phyloP scores from a whole-genome alignment of 2,113 vertebrate genomes.

The Daphoenositta chrysoptera region DNA sequence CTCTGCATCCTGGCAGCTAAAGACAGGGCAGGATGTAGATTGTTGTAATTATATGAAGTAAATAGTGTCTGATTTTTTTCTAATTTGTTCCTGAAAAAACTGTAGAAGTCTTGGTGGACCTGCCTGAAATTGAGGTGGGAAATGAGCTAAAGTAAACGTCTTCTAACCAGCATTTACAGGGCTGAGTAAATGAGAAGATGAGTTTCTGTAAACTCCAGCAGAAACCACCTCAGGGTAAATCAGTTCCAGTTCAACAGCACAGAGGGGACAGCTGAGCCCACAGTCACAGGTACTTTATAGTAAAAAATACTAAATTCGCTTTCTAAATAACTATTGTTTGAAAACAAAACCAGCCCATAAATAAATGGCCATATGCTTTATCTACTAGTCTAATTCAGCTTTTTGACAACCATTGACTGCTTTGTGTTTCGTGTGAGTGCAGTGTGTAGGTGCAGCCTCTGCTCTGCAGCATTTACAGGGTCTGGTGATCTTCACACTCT shows the following conservation, averaged over 20 bases:
- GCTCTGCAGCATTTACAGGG: background rate
- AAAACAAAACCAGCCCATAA: background rate
- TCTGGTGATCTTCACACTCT: background rate
- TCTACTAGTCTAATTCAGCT: background rate
- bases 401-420: background rate
- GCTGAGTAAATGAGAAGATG: background rate
- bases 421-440: background rate
- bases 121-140: background rate
- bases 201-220: background rate
- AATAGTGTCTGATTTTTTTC: background rate
- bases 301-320: background rate
- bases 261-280: background rate
- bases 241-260: background rate
- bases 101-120: too few species aligned
- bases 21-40: fast-evolving
- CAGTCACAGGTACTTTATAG: background rate
- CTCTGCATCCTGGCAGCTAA: background rate
- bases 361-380: background rate
- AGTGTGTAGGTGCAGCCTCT: fast-evolving
- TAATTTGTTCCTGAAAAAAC: background rate
- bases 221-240: background rate
- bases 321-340: background rate
- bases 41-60: background rate
- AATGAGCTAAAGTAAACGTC: background rate
- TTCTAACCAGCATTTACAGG: background rate